Conservation (phyloP, 2,888 invertebrate genomes). For the Anarsia innoxiella region DNA sequence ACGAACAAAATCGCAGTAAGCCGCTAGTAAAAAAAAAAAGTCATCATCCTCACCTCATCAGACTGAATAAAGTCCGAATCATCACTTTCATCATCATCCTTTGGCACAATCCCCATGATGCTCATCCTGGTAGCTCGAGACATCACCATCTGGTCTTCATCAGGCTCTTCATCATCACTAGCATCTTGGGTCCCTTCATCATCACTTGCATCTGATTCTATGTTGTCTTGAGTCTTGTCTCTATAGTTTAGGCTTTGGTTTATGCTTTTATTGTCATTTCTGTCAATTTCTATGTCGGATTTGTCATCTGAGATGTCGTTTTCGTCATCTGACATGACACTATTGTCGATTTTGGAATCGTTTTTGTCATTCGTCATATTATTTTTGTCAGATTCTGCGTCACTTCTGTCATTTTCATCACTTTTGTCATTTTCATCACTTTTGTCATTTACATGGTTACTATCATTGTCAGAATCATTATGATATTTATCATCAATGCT, state of each 20-base stretch:
- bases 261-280: slow-evolving; percentile 9
- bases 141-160: slow-evolving; percentile 62
- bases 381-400: slow-evolving; percentile 11
- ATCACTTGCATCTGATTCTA: background rate
- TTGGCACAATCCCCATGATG: slow-evolving; percentile 61
- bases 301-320: background rate
- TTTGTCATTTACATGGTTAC: slow-evolving; percentile 12
- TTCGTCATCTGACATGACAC: background rate
- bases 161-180: slow-evolving; percentile 26
- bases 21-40: no score
- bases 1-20: no score
- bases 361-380: slow-evolving; percentile 14
- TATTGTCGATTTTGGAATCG: slow-evolving; percentile 10
- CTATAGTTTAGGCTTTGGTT: background rate
- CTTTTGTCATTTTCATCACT: slow-evolving; percentile 13
- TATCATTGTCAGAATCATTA: no score
- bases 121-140: slow-evolving; percentile 68
- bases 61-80: slow-evolving; percentile 65
- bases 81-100: slow-evolving; percentile 48
- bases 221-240: slow-evolving; percentile 7
- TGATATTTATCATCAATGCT: slow-evolving; percentile 18
- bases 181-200: slow-evolving; percentile 22
- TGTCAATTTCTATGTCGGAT: slow-evolving; percentile 11
- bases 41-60: slow-evolving; percentile 51
- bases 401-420: slow-evolving; percentile 13